Evolutionary conservation across 2,113 vertebrate genomes (phyloP), one percentile per base, ranked within the genome.

Genomic region (Oplegnathus fasciatus): DNA sequence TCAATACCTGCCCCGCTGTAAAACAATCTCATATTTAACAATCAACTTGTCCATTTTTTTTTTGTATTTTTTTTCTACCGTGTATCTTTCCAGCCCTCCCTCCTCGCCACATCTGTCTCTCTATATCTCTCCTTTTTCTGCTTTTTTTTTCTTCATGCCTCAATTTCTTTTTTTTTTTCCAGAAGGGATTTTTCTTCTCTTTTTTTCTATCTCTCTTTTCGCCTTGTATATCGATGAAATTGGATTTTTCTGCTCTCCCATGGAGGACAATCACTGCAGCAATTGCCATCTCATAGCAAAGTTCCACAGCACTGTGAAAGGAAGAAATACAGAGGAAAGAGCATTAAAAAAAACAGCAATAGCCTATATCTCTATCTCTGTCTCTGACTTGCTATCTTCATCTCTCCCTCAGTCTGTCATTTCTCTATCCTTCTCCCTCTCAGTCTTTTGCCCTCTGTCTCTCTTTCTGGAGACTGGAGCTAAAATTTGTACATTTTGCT

Each of bases 11-110:
- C 87, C 90, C 68, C 34, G 52, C 91, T 92, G 91, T 95, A 94
- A 93, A 94, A 94, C 91, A 93, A 91, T 95, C 93, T 95, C 93
- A 94, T 94, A 94, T 94, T 95, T 94, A 94, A 95, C 92, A 95
- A 94, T 94, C 88, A 92, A 78, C 90, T 73, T 48, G 64, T 69
- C 66, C 37, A 5, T 86, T 78, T 80, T 57, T 72, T 82, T 62
- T 68, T 48, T 11, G 2, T 28, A 15, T 65, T 30, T 48, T 80
- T 58, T 68, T 28, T 57, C 13, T 14, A 40, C 26, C 46, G 24
- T 78, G 74, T 82, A 79, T 81, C 75, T 80, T 83, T 87, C 60
- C 61, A 66, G 28, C 77, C 65, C 73, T 46, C 76, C 30, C 57
- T 48, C 46, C 22, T 28, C 9, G 15, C n/a, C 78, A 62, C 76